Conservation (phyloP, 2,113 vertebrate genomes). For the Pholis gunnellus region DNA sequence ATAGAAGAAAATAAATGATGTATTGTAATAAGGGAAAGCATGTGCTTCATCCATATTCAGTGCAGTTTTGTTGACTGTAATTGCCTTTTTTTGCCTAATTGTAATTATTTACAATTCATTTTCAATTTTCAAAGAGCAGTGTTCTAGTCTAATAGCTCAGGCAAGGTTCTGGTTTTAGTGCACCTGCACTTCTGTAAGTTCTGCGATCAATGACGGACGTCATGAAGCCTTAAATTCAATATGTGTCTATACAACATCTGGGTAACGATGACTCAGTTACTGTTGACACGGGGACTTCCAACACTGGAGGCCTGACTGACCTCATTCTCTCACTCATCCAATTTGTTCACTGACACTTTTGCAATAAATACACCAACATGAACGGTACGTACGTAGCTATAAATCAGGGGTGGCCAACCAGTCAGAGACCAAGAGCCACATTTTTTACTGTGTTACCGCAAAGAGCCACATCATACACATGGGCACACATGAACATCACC, state of each 20-base stretch:
- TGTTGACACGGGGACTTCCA: conserved; percentile 33
- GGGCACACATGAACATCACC: no score
- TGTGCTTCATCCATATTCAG: no score
- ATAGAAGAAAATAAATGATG: neutral
- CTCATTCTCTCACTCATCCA: neutral
- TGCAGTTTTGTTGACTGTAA: neutral
- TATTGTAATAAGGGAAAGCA: neutral
- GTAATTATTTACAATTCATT: neutral
- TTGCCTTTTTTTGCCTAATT: neutral
- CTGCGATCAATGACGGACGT: neutral
- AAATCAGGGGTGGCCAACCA: no score
- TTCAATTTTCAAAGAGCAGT: neutral
- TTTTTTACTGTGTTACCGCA: no score
- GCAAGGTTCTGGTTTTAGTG: neutral
- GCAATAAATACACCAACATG: neutral
- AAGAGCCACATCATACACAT: no score
- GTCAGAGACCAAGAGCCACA: no score
- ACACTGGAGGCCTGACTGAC: conserved; percentile 18
- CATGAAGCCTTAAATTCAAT: neutral
- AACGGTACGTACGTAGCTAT: neutral
- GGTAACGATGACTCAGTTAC: neutral
- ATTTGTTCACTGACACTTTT: conserved; percentile 1
- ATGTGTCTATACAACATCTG: neutral
- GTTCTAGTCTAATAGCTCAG: neutral
- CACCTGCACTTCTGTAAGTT: neutral